phyloP scores from a whole-genome alignment of 2,888 invertebrate genomes.

The Chrysotoxum bicinctum region DNA sequence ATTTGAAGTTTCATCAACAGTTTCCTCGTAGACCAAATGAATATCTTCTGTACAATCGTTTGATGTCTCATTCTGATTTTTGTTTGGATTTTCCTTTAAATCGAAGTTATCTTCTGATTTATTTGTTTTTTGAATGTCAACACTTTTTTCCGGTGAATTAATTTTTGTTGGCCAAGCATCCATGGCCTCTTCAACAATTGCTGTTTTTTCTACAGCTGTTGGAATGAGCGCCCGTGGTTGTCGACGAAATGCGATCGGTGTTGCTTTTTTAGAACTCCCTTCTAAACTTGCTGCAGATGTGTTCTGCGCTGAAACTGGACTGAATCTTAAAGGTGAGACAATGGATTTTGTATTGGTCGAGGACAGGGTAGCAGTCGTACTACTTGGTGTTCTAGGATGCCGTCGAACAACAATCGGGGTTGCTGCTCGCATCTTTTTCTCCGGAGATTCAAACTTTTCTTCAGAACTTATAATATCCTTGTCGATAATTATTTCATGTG shows the following conservation, averaged over 20 bases:
- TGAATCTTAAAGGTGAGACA: background rate
- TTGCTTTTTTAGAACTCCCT: slow-evolving; percentile 68
- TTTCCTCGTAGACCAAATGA: slow-evolving; percentile 84
- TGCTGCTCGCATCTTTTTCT: slow-evolving; percentile 77
- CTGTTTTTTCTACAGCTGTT: slow-evolving; percentile 72
- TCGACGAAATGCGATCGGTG: slow-evolving; percentile 79
- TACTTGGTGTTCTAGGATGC: slow-evolving; percentile 77
- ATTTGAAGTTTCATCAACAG: slow-evolving; percentile 76
- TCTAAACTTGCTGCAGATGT: slow-evolving; percentile 38
- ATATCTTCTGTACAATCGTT: slow-evolving; percentile 83
- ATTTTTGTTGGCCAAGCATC: slow-evolving; percentile 77
- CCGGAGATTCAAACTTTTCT: slow-evolving; percentile 80
- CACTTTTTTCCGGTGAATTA: background rate
- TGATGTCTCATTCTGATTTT: slow-evolving; percentile 74
- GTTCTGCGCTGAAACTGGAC: slow-evolving; percentile 43
- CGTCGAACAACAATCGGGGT: slow-evolving; percentile 80
- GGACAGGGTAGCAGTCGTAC: slow-evolving; percentile 40
- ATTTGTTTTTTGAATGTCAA: background rate
- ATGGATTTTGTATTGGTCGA: background rate
- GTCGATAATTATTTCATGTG: slow-evolving; percentile 75
- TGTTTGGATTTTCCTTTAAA: slow-evolving; percentile 34
- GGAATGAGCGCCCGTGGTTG: slow-evolving; percentile 77
- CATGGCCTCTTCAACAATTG: slow-evolving; percentile 78
- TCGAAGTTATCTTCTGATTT: slow-evolving; percentile 14
- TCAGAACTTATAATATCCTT: slow-evolving; percentile 79